These are phyloP conservation scores for Pangasius krempfi DNA, from an alignment of 2,797 vertebrate genomes.

Conservation along the genomic window DNA sequence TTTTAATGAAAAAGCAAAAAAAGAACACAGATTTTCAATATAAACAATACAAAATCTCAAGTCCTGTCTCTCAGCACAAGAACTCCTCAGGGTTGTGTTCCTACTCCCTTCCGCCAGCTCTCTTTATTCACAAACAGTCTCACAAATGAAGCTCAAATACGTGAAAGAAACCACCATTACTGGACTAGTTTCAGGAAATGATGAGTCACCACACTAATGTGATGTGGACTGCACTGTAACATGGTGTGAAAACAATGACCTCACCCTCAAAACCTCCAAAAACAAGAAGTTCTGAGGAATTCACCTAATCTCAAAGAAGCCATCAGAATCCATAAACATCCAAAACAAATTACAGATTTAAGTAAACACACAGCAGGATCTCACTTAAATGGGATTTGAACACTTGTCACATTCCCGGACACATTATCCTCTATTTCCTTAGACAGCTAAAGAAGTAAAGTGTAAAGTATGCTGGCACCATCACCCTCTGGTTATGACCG, in stretches of 20 bases:
- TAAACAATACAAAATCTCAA: background rate
- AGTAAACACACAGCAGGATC: background rate
- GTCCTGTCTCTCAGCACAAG: background rate
- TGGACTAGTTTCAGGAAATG: slow-evolving; percentile 7
- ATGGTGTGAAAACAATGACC: background rate
- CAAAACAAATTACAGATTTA: background rate
- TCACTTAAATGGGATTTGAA: background rate
- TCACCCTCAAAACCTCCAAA: slow-evolving; percentile 1
- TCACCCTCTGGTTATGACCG: background rate
- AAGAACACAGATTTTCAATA: background rate
- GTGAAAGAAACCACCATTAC: background rate
- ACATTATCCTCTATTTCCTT: background rate
- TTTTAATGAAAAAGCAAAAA: background rate
- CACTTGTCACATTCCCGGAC: background rate
- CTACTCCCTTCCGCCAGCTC: too few species aligned
- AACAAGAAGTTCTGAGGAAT: background rate
- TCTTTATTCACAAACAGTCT: background rate
- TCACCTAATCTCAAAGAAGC: background rate
- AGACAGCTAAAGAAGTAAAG: background rate
- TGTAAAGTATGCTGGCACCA: background rate
- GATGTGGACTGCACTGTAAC: background rate
- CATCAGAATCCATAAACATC: background rate
- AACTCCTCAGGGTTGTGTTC: background rate
- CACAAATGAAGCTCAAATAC: too few species aligned
- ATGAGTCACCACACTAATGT: background rate